phyloP scores from a whole-genome alignment of 2,113 vertebrate genomes.

The Pseudonaja textilis region DNA sequence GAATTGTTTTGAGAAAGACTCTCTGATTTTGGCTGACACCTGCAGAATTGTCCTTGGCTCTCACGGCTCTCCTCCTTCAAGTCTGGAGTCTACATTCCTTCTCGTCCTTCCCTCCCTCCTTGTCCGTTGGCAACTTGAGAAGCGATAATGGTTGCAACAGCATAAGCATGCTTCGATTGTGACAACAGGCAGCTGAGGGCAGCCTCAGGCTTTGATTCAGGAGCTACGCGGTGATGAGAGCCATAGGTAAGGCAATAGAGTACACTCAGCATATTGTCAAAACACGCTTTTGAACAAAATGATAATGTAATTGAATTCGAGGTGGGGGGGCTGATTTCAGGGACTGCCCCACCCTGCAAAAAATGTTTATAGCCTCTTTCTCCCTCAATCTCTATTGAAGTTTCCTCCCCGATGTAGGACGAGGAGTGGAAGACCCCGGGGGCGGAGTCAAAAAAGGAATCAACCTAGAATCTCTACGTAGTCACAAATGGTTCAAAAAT shows the following conservation, averaged over 20 bases:
- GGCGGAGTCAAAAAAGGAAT: no score
- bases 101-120: no score
- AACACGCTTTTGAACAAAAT: background rate
- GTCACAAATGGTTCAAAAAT: no score
- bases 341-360: background rate
- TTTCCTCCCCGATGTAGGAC: background rate
- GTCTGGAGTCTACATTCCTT: no score
- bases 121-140: no score
- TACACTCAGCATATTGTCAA: background rate
- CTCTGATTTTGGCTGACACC: no score
- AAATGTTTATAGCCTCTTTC: background rate
- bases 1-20: no score
- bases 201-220: background rate
- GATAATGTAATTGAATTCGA: background rate
- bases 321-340: background rate
- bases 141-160: no score
- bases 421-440: no score
- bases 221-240: background rate
- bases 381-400: background rate
- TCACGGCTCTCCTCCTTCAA: no score
- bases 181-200: background rate
- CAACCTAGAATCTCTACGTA: no score
- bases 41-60: no score
- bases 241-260: background rate
- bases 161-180: accelerated